Base-by-base conservation (phyloP, 2,113 vertebrate genomes). In the Gambusia holbrooki region DNA sequence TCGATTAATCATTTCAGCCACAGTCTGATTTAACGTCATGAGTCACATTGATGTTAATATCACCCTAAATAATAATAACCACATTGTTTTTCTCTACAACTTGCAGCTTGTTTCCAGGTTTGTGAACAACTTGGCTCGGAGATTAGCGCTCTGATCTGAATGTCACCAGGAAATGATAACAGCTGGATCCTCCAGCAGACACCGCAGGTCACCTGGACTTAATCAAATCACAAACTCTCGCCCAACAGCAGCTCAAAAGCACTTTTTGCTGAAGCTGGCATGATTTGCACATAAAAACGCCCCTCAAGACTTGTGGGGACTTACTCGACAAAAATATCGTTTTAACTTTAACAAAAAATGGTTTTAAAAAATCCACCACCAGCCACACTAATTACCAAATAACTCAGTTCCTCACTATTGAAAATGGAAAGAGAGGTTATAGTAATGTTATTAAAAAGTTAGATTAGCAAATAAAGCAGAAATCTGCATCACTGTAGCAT, bases 121-220 rank as follows among this genome's bases (percentile, higher is more conserved):
- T 58, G 22, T 25, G 51, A 9, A 58, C 22, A n/a, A 25, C 22
- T 58, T 58, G 22, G 19, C 51, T 54, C 51, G 7, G 51, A 58
- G 51, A n/a, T n/a, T n/a, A 58, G 25, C 8, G 8, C 22, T 58
- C 22, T 25, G 51, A 58, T 58, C 51, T n/a, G 61, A 62, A 15
- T 22, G 22, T 62, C 37, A 35, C 30, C 29, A 13, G 70, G 35
- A 12, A 19, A 19, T 4, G 48, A 35, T 0, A 63, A 74, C 81
- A 78, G 81, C 81, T 83, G 71, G 71, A 71, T 37, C 58, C 9
- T 71, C 29, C 66, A 66, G 42, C 54, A 58, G 71, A 30, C 51
- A 48, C 62, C 45, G 65, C 77, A 51, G 65, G 65, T 27, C 35
- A 33, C 27, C 61, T 37, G 3, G 11, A 69, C 22, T 4, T 54